phyloP scores from a whole-genome alignment of 2,797 vertebrate genomes.

The Sebastiscus albofasciatus region DNA sequence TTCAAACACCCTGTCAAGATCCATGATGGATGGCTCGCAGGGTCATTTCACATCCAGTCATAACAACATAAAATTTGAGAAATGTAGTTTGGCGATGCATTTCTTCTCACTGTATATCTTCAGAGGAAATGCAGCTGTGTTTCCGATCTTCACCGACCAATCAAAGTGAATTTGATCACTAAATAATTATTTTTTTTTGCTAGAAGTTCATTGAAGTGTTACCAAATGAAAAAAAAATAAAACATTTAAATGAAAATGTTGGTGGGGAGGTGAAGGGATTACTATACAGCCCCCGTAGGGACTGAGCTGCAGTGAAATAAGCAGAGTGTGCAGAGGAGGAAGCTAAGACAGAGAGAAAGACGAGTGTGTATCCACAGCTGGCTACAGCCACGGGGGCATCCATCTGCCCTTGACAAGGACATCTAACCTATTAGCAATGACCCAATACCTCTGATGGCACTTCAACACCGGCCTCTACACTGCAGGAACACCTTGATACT shows the following conservation, averaged over 20 bases:
- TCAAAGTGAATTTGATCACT: conserved; percentile 16
- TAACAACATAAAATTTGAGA: conserved; percentile 60
- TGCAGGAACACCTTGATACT: not conserved
- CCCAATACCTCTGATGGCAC: conserved; percentile 42
- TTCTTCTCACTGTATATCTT: conserved; percentile 22
- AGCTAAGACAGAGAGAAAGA: not conserved
- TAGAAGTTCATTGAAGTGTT: not conserved
- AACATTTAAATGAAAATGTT: conserved; percentile 22
- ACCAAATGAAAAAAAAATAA: not conserved
- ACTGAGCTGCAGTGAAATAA: not conserved
- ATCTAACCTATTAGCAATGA: conserved; percentile 52
- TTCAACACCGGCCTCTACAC: not conserved
- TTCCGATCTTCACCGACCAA: conserved; percentile 1
- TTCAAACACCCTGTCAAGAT: conserved; percentile 66
- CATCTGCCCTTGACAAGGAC: conserved; percentile 49
- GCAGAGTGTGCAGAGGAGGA: not conserved
- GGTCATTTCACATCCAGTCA: conserved; percentile 59
- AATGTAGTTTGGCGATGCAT: conserved; percentile 19
- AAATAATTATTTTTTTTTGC: not conserved
- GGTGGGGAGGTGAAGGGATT: not conserved
- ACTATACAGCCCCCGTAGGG: not conserved
- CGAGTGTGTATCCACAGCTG: conserved; percentile 40
- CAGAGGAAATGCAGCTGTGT: conserved; percentile 2
- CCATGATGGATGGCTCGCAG: conserved; percentile 46
- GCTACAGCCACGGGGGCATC: conserved; percentile 47